Evolutionary conservation across 2,888 invertebrate species (phyloP), one percentile per base, ranked within the genome.

Genomic region (Ormia ochracea): DNA sequence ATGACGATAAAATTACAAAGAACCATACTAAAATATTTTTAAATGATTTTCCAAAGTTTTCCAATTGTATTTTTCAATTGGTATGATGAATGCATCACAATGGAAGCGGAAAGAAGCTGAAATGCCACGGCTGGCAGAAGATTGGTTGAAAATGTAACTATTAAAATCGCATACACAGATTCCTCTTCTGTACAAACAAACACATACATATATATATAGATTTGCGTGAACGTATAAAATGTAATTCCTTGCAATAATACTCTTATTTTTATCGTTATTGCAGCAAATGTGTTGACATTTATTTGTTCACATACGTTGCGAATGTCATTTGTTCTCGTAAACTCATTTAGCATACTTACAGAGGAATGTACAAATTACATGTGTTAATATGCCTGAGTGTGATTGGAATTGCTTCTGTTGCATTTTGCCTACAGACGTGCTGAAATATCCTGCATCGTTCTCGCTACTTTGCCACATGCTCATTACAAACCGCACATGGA

Each of bases 211-310:
- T n/a, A n/a, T n/a, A n/a, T n/a, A n/a, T n/a, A n/a, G n/a, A n/a
- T n/a, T n/a, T n/a, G n/a, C n/a, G n/a, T n/a, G n/a, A n/a, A n/a
- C n/a, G 12, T 50, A 50, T 7, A 45, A 58, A 41, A 66, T 65
- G 66, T 56, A 76, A 76, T 68, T 52, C 36, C 45, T 54, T 17
- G 41, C 33, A 58, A 74, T 74, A 74, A 74, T 43, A 9, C 50
- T 43, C n/a, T 61, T 54, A 56, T 63, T 69, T 68, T 56, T 69
- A 45, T 61, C 45, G 48, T 70, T 56, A 68, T 50, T 77, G 56
- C 21, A 58, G 33, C 54, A 77, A 63, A 65, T 77, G 76, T 70
- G 76, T 77, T 77, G 76, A 77, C 76, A 77, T 59, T 43, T 69
- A 69, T 76, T 52, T 76, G 17, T 70, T 63, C 14, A 4, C 48